phyloP scores from a whole-genome alignment of 2,113 vertebrate genomes.

The Genyomyrus donnyi region DNA sequence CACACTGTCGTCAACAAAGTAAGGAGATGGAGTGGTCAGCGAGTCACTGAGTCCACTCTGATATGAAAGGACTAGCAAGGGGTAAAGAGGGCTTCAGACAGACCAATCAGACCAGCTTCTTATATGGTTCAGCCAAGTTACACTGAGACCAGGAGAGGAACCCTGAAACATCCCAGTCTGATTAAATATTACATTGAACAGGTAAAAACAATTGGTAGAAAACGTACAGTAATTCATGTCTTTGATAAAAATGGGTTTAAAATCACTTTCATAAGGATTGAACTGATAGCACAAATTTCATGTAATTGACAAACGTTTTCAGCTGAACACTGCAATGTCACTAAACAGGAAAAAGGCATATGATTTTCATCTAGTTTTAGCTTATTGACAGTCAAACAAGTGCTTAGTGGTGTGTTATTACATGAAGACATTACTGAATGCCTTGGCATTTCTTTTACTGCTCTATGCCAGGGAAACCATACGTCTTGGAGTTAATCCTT shows the following conservation, averaged over 20 bases:
- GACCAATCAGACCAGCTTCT: constrained; percentile 12
- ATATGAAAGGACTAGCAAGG: constrained; percentile 40
- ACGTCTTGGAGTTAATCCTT: constrained; percentile 68
- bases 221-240: constrained; percentile 11
- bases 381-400: constrained; percentile 60
- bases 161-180: constrained; percentile 29
- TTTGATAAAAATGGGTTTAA: constrained; percentile 14
- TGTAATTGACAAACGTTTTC: constrained; percentile 46
- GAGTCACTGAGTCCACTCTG: constrained; percentile 39
- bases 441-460: constrained; percentile 39
- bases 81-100: background rate
- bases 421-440: constrained; percentile 40
- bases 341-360: constrained; percentile 50
- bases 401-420: constrained; percentile 56
- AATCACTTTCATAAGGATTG: constrained; percentile 25
- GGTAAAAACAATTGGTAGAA: constrained; percentile 38
- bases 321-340: constrained; percentile 74
- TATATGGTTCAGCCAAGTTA: constrained; percentile 9
- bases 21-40: constrained; percentile 39
- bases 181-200: constrained; percentile 49
- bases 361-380: constrained; percentile 45
- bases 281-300: constrained; percentile 33
- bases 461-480: constrained; percentile 53
- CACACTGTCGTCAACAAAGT: constrained; percentile 55
- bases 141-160: background rate